Conservation (phyloP, 2,113 vertebrate species). For the Tursiops truncatus region DNA sequence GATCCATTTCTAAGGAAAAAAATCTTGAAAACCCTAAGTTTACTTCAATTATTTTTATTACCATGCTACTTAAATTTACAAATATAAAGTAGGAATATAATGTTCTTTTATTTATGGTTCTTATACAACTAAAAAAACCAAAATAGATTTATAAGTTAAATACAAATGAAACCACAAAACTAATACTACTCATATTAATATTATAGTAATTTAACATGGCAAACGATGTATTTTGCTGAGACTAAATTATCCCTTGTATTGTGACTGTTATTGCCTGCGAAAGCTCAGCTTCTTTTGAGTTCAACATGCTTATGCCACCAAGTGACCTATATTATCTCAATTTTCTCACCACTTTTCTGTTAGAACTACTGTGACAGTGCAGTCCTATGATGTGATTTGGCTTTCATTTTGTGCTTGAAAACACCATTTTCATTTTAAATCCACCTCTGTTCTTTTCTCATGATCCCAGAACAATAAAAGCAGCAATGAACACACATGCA, state of each 20-base stretch:
- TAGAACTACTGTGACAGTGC: not conserved
- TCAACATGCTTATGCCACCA: not conserved
- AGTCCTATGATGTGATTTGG: not conserved
- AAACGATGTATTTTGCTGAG: slow-evolving; percentile 25
- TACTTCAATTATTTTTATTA: slow-evolving; percentile 44
- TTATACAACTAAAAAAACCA: slow-evolving; percentile 6
- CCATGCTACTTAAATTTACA: slow-evolving; percentile 47
- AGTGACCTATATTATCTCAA: not conserved
- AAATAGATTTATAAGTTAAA: slow-evolving; percentile 42
- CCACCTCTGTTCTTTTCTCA: not conserved
- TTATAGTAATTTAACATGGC: not conserved
- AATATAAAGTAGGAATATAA: slow-evolving; percentile 27
- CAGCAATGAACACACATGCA: not conserved
- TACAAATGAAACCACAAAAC: slow-evolving; percentile 29
- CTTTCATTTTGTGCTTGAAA: slow-evolving; percentile 37
- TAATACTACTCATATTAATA: not conserved
- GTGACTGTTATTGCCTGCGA: not conserved
- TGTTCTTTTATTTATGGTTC: slow-evolving; percentile 45
- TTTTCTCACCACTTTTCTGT: not conserved
- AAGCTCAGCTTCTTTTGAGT: not conserved
- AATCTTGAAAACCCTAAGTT: not conserved
- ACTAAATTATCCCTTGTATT: not conserved
- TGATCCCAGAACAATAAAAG: not conserved
- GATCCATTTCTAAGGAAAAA: slow-evolving; percentile 15
- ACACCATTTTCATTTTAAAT: slow-evolving; percentile 19